Conservation (phyloP, 2,888 invertebrate genomes). For the Melanostoma scalare region DNA sequence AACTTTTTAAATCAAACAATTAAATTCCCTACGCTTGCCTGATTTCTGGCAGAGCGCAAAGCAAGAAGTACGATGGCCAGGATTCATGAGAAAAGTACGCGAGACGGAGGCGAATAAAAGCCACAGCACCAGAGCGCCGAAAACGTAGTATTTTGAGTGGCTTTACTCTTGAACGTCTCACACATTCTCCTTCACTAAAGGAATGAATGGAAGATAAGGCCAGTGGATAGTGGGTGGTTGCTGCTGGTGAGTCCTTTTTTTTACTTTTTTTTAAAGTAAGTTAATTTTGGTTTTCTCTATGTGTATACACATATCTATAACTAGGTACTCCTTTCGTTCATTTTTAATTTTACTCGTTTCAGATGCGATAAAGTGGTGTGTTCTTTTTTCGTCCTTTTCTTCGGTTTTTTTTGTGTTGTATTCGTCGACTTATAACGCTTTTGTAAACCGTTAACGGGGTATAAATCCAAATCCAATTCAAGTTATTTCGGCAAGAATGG, state of each 20-base stretch:
- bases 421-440: slow-evolving; percentile 32
- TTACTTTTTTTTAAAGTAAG: slow-evolving; percentile 34
- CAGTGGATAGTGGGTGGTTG: slow-evolving; percentile 1
- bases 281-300: slow-evolving; percentile 55
- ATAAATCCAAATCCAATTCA: slow-evolving; percentile 69
- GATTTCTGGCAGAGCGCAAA: slow-evolving; percentile 55
- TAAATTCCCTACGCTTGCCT: slow-evolving; percentile 74
- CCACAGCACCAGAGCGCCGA: slow-evolving; percentile 20
- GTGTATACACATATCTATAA: background rate
- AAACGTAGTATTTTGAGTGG: slow-evolving; percentile 37
- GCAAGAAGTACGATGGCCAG: slow-evolving; percentile 17
- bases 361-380: slow-evolving; percentile 34
- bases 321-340: slow-evolving; percentile 6
- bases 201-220: slow-evolving; percentile 41
- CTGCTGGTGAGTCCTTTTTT: background rate
- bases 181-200: slow-evolving; percentile 13
- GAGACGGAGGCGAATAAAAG: slow-evolving; percentile 35
- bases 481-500: slow-evolving; percentile 67
- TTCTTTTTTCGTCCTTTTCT: slow-evolving; percentile 1
- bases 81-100: slow-evolving; percentile 57
- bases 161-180: slow-evolving; percentile 42
- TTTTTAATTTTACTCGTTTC: slow-evolving; percentile 61
- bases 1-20: slow-evolving; percentile 75
- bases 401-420: background rate
- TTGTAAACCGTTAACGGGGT: slow-evolving; percentile 66